Conservation (phyloP, 2,797 vertebrate species). For the Podarcis siculus region DNA sequence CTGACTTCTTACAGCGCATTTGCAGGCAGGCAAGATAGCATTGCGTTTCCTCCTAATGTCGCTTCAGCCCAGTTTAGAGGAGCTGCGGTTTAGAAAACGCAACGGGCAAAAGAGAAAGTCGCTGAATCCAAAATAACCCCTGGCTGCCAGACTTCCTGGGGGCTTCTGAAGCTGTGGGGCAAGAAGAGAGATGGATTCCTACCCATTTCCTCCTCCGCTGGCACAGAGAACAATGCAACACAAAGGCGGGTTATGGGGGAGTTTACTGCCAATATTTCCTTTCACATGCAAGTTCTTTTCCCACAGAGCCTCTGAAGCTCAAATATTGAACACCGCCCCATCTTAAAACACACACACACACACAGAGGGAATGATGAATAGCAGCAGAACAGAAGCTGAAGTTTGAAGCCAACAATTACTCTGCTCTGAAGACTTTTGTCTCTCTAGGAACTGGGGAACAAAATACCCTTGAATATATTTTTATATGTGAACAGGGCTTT, state of each 20-base stretch:
- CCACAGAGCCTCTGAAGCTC: slow-evolving; percentile 24
- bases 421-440: slow-evolving; percentile 46
- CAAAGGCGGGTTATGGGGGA: slow-evolving; percentile 28
- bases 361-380: slow-evolving; percentile 44
- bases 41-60: not conserved
- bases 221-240: not conserved
- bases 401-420: slow-evolving; percentile 63
- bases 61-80: not conserved
- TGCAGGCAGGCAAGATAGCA: too few species aligned
- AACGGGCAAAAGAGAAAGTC: not conserved
- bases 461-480: slow-evolving; percentile 34
- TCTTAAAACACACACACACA: slow-evolving; percentile 20
- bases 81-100: not conserved
- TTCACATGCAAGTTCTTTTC: not conserved
- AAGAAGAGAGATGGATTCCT: not conserved
- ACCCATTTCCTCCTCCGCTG: not conserved
- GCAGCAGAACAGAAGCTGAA: slow-evolving; percentile 51
- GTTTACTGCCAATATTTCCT: slow-evolving; percentile 37
- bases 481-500: slow-evolving; percentile 30
- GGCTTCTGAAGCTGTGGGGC: not conserved
- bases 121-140: not conserved
- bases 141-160: not conserved
- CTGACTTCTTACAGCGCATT: not conserved
- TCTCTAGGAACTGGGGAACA: slow-evolving; percentile 50
- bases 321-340: slow-evolving; percentile 14